Evolutionary conservation across 2,113 vertebrate species (phyloP), one percentile per base, ranked within the genome.

Genomic region (Phalacrocorax brasilianus): DNA sequence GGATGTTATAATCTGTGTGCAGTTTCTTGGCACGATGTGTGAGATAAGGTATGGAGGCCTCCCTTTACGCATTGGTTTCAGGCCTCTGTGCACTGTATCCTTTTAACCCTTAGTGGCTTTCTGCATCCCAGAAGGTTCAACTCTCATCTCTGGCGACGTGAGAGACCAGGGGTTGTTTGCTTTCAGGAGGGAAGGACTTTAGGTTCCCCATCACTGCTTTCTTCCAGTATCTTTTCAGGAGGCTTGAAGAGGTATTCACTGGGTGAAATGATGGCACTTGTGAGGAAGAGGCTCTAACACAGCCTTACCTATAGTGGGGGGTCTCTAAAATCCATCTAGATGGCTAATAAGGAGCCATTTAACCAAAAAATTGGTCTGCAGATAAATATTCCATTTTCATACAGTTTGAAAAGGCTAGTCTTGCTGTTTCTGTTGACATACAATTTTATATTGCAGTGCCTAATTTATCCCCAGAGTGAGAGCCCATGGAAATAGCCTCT

Each of bases 401-500:
- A 91, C 18, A 7, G 76, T 93, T 93, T 97, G 95, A 96, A 97
- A 96, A 96, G 89, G 73, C 93, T 95, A n/a, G 79, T 92, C 93
- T 97, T 91, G 93, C 96, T 95, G 93, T 94, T 97, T 96, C 95
- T 97, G 92, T 97, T 96, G 96, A 96, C 96, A 95, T 78, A 93
- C 92, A 96, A 94, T 96, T 96, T 97, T 96, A 93, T 96, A 89
- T 97, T 97, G 95, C 93, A 93, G 94, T 75, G 80, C 76, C 93
- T 97, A 97, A 97, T 97, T 97, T 97, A 90, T 89, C 96, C 80
- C 35, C 88, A 58, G 95, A 89, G 82, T 95, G 88, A 84, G 90
- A 97, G 93, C 74, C 96, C 91, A 97, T 97, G 96, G 91, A 97
- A 98, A 97, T 96, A 91, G 97, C 89, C 85, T 96, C 88, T 97